Conservation (phyloP, 2,888 invertebrate genomes). For the Theodoxus fluviatilis region DNA sequence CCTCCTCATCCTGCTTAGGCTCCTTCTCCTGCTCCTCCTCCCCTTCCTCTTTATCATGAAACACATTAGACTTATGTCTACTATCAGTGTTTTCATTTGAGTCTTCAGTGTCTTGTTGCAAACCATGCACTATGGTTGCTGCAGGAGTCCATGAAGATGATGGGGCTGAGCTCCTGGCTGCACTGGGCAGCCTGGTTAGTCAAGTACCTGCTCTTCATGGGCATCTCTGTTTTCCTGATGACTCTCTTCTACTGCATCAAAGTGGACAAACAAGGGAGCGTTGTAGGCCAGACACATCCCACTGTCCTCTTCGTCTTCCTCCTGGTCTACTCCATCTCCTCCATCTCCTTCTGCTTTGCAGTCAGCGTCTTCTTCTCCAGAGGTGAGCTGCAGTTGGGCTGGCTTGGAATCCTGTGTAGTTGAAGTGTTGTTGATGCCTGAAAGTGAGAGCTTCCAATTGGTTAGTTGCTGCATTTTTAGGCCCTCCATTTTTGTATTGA, state of each 20-base stretch:
- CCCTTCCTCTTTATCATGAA: no score
- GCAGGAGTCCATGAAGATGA: constrained; percentile 90
- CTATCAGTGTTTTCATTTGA: no score
- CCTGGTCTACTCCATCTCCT: constrained; percentile 75
- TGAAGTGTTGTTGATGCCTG: not conserved
- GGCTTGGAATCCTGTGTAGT: not conserved
- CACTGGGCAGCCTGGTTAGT: constrained; percentile 88
- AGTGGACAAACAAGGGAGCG: constrained; percentile 63
- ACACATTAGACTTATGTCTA: no score
- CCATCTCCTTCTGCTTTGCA: constrained; percentile 81
- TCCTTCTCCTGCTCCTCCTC: no score
- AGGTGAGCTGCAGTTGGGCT: no score
- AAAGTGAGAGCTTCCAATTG: no score
- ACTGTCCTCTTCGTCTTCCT: constrained; percentile 76
- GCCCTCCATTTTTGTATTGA: no score
- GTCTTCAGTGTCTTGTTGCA: not conserved
- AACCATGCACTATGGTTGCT: not conserved
- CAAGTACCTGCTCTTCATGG: constrained; percentile 76
- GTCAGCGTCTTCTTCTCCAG: constrained; percentile 81
- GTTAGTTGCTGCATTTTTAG: no score
- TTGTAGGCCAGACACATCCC: constrained; percentile 76
- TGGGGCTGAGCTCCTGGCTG: constrained; percentile 84
- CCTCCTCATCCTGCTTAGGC: no score
- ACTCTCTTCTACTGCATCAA: constrained; percentile 58
- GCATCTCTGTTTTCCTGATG: constrained; percentile 71